phyloP scores from a whole-genome alignment of 2,113 vertebrate species.

The Eptesicus fuscus region DNA sequence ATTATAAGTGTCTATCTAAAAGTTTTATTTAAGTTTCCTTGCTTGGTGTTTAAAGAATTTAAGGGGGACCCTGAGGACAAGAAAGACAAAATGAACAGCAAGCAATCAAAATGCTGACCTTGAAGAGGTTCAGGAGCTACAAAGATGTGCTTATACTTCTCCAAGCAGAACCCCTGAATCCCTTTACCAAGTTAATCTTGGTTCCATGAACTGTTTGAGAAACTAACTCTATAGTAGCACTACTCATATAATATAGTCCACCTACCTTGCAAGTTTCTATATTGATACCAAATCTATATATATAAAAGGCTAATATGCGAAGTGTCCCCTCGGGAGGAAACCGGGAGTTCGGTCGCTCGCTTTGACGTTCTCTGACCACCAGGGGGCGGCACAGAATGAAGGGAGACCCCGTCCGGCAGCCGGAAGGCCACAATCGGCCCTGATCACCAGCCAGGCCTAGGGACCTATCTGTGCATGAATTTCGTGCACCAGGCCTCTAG shows the following conservation, averaged over 20 bases:
- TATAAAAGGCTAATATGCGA: too few species aligned
- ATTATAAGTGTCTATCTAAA: neutral
- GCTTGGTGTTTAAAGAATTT: neutral
- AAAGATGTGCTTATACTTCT: neutral
- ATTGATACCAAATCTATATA: neutral
- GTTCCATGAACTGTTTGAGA: neutral
- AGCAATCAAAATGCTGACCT: neutral
- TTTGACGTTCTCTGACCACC: too few species aligned
- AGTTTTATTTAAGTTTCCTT: neutral
- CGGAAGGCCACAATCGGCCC: too few species aligned
- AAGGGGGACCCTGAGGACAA: neutral
- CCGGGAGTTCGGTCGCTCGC: fast-evolving
- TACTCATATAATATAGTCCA: neutral
- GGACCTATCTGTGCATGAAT: too few species aligned
- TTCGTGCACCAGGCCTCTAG: too few species aligned
- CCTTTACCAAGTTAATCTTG: neutral
- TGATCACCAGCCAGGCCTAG: too few species aligned
- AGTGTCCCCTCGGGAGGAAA: too few species aligned
- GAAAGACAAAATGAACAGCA: neutral
- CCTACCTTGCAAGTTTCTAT: neutral
- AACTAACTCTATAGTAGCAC: neutral
- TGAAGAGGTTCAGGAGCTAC: neutral
- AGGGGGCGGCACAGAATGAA: too few species aligned
- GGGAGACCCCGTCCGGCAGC: too few species aligned
- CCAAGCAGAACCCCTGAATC: neutral